Evolutionary conservation across 23 tunicate species (phyloP), one percentile per base, ranked within the genome.

Genomic region (Ascidia mentula): DNA sequence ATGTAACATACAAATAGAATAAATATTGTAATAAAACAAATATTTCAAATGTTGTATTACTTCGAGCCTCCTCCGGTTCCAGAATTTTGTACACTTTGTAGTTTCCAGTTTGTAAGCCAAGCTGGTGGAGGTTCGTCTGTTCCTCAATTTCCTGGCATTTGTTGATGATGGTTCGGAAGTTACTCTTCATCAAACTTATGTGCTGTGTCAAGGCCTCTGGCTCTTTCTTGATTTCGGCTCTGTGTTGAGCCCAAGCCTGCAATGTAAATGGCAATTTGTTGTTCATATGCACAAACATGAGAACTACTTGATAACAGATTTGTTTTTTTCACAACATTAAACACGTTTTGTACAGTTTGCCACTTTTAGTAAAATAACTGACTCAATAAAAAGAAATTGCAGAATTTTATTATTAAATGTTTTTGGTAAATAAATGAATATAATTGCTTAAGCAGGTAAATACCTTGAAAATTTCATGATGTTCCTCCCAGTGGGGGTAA

Each of bases 51-150:
- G 32, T 32, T 12, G 34, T 31, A 15, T 77, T 17, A 80, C 84
- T 24, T 70, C 60, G 69, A 28, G 72, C 82, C 72, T 88, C 93
- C 31, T 77, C 83, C 3, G 45, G 60, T 6, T 82, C 60, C 38
- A 88, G 69, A 28, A 88, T 77, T 82, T 88, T 88, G 77, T 88
- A 88, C 36, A 88, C 93, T 74, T 88, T 88, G 75, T 88, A 88
- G 61, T 88, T 88, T 35, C 93, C 93, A 6, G 93, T 88, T 59
- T 88, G 93, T 31, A 88, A 78, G 18, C 85, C 85, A 20, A 88
- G 93, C 46, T 89, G 95, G 37, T 84, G 95, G 42, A 82, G 78
- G 75, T 89, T 71, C 59, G 80, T 74, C 35, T 69, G 69, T 75
- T 89, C 83, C 37, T 89, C 89, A 31, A 89, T 73, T 15, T 89